Evolutionary conservation across 2,113 vertebrate genomes (phyloP).

Genomic region (Pseudorectes ferrugineus): DNA sequence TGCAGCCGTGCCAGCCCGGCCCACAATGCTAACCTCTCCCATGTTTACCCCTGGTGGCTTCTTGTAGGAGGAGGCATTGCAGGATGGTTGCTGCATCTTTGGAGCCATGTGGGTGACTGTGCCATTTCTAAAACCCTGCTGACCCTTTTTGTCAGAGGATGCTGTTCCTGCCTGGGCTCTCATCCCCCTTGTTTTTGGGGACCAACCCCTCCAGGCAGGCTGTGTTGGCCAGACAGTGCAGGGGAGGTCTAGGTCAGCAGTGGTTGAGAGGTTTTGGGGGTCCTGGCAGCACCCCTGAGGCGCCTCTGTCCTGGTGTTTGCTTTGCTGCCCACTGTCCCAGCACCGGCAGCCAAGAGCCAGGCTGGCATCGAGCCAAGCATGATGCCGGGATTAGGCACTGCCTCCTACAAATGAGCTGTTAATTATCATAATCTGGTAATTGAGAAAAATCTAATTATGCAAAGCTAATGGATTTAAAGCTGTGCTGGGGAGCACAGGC

Average conservation of each 20-base stretch:
- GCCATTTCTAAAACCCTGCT: not conserved
- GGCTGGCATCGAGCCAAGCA: not conserved
- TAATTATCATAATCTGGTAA: conserved; percentile 87
- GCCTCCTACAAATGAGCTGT: conserved; percentile 78
- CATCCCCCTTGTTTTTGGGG: not conserved
- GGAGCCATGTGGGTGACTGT: not conserved
- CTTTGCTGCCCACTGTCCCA: not conserved
- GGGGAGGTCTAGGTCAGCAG: not conserved
- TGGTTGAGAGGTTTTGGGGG: not conserved
- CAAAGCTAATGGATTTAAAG: conserved; percentile 78
- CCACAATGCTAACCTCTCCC: not conserved
- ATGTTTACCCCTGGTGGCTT: not conserved
- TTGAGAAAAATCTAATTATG: conserved; percentile 87
- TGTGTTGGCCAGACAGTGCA: not conserved
- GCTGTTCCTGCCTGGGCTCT: not conserved
- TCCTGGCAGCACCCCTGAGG: not conserved
- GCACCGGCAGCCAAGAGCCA: not conserved
- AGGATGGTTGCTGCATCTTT: not conserved
- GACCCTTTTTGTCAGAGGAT: not conserved
- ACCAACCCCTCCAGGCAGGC: fast-evolving
- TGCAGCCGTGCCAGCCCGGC: not conserved
- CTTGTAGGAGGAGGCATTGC: not conserved
- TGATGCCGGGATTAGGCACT: conserved; percentile 62
- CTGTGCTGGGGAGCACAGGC: conserved; percentile 50
- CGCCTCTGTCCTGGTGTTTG: not conserved